Base-by-base conservation (phyloP, 2,888 invertebrate genomes). In the Drosophila sordidapex region DNA sequence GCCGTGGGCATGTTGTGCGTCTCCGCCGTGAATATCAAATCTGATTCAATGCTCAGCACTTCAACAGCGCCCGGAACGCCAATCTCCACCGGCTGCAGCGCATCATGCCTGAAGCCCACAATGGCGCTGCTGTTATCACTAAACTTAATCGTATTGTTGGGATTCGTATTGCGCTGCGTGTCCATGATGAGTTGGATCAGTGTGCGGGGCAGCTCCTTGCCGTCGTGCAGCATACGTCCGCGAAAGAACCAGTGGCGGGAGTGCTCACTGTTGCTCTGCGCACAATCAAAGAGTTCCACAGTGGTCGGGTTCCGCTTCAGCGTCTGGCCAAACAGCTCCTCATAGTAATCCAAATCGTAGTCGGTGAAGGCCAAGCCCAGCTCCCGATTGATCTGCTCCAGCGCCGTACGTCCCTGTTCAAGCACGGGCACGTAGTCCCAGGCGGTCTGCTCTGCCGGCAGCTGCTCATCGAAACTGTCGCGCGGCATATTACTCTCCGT, bases 221-320 rank as follows among this genome's bases (percentile, higher is more conserved):
- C 98, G 94, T 99, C 97, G 56, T 99, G 94, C 57, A 97, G 93
- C 94, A 98, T 95, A 90, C 95, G 95, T 0, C 99, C 99, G 94
- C 97, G 97, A 93, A 99, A 99, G 94, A 99, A 99, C 99, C 99
- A 99, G 94, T 99, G 99, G 7, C 99, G 95, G 73, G 98, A 98
- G 93, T 99, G 99, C 92, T 99, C 99, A 93, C 99, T 98, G 92
- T 99, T 99, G 36, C 98, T 98, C 93, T 99, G 99, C 4, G 99
- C 99, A 82, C 99, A 95, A 94, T 99, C 99, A 94, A 99, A 99
- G 88, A 99, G 96, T 92, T 99, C 99, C 0, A 99, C 99, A 91
- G 97, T 98, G 0, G 99, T 99, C 27, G 99, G 99, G 94, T 99
- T 97, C 63, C 99, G 94, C 87, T 96, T 96, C 29, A 98, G 93